Evolutionary conservation across 2,797 vertebrate genomes (phyloP), one percentile per base, ranked within the genome.

Genomic region (Lacerta agilis): DNA sequence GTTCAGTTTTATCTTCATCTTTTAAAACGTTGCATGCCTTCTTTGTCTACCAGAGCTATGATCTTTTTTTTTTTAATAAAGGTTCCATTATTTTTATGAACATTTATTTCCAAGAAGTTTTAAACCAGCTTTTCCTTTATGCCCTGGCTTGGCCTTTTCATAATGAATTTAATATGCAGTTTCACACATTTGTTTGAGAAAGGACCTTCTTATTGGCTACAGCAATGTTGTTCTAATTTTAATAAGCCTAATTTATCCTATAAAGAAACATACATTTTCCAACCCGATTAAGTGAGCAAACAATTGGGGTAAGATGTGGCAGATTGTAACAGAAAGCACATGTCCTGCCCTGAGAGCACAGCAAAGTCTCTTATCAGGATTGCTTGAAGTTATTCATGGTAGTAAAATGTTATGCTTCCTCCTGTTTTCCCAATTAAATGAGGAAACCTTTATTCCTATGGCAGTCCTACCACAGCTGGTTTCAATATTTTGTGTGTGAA

Each of bases 371-470:
- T 96, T 94, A 97, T 97, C 95, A 41, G 93, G 95, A 96, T 96
- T 97, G 97, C 98, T 98, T 98, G 96, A 98, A 98, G 97, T 98
- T 98, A 98, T 98, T 98, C 98, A 98, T 98, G 97, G 98, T 97
- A 98, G 98, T 98, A 98, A 98, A 98, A 98, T 98, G 67, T 98
- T 98, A 98, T 98, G 98, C 98, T 98, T 98, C 98, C 98, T 98
- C 97, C 97, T 98, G 98, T 98, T 98, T 98, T 98, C 96, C 97
- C 98, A 98, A 98, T 99, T 98, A 98, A 98, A 97, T 95, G 95
- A 95, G 95, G 96, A 96, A 98, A 96, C 94, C 94, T 96, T 97
- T 95, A 96, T 95, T 96, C 96, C 97, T 96, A 93, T 95, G 96
- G 95, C 97, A 97, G 96, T 96, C 96, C 94, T 95, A 87, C 94